These are phyloP conservation scores for Montipora capricornis DNA, from an alignment of 64 coral and sea anemone genomes.

Conservation along the genomic window DNA sequence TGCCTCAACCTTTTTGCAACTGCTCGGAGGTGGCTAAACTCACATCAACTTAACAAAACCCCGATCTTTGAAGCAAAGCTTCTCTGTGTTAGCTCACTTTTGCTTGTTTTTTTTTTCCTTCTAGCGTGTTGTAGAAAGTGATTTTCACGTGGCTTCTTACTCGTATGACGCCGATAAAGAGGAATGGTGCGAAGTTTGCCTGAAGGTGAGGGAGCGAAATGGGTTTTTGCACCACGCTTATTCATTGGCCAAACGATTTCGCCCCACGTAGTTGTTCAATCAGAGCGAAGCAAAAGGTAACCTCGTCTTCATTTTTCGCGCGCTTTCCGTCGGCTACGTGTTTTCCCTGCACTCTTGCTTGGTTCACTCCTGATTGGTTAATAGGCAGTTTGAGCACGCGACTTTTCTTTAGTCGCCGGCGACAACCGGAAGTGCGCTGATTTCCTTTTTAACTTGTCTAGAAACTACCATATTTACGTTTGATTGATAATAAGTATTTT, in stretches of 20 bases:
- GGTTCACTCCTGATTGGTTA: not conserved
- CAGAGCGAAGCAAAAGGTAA: too few relatives aligned
- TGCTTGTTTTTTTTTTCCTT: not conserved
- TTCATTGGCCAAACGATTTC: not conserved
- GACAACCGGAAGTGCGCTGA: too few relatives aligned
- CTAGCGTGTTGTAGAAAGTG: conserved; percentile 74
- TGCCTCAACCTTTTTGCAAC: too few relatives aligned
- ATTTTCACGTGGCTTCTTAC: conserved; percentile 76
- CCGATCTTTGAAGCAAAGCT: not conserved
- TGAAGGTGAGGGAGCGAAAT: conserved; percentile 61
- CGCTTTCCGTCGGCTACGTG: not conserved
- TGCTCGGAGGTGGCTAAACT: too few relatives aligned
- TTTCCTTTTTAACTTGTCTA: too few relatives aligned
- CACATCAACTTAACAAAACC: too few relatives aligned
- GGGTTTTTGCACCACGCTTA: too few relatives aligned
- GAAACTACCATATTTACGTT: too few relatives aligned
- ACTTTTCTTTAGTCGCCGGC: too few relatives aligned
- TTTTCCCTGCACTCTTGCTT: not conserved
- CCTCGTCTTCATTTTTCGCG: not conserved
- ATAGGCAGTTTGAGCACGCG: not conserved
- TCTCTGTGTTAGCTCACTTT: not conserved
- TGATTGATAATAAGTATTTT: too few relatives aligned
- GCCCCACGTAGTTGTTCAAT: not conserved
- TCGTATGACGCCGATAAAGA: conserved; percentile 79
- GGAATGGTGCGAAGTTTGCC: conserved; percentile 85